phyloP scores from a whole-genome alignment of 2,113 vertebrate species.

The Scytalopus superciliaris region DNA sequence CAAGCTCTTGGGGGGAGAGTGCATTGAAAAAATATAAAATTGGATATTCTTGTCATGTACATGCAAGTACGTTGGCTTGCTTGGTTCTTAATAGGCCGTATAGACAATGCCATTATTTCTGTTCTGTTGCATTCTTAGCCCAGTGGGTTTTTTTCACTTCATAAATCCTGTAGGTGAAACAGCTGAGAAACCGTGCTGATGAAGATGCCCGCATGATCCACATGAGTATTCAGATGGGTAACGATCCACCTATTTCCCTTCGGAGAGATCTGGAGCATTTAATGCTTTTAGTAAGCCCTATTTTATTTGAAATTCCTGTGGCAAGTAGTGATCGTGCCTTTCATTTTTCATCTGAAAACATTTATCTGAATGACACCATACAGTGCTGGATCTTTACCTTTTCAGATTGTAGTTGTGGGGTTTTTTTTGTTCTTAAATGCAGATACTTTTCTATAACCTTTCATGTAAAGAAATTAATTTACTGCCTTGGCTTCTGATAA shows the following conservation, averaged over 20 bases:
- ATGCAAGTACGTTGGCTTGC: background rate
- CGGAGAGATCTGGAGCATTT: conserved; percentile 93
- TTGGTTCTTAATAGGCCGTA: background rate
- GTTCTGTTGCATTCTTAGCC: background rate
- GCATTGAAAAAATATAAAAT: background rate
- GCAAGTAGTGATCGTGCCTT: background rate
- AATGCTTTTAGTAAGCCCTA: conserved; percentile 86
- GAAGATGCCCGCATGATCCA: conserved; percentile 95
- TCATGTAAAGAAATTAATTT: background rate
- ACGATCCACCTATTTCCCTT: conserved; percentile 87
- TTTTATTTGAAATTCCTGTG: background rate
- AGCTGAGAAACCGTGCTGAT: conserved; percentile 93
- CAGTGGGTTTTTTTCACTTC: background rate
- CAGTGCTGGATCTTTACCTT: background rate
- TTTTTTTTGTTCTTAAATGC: background rate
- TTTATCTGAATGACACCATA: rapidly evolving
- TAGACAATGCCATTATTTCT: background rate
- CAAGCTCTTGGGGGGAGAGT: rapidly evolving
- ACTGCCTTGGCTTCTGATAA: background rate
- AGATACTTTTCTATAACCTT: background rate
- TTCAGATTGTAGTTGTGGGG: background rate
- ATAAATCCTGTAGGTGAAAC: conserved; percentile 85
- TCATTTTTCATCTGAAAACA: background rate
- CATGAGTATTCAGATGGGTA: conserved; percentile 95
- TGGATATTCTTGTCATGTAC: background rate